Percentiles rank a stretch among this genome's conserved stretches.
Evolutionary conservation across 2,888 invertebrate species (phyloP).

Genomic region (Bedellia somnulentella): DNA sequence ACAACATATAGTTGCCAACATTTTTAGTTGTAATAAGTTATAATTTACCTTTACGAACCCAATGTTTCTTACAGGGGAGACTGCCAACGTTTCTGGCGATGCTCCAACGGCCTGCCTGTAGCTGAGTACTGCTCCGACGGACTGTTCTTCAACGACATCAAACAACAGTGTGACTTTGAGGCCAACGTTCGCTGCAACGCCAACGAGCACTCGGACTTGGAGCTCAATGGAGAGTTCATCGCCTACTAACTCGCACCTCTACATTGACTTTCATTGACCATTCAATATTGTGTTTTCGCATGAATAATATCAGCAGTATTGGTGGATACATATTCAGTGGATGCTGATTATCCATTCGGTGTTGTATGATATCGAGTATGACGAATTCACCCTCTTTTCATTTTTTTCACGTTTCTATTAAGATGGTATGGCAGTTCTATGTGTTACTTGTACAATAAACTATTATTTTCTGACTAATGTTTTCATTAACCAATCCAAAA

Average conservation of each 20-base stretch:
- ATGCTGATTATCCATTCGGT: slow-evolving; percentile 12
- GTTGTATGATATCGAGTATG: slow-evolving; percentile 15
- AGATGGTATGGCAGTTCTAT: too few species aligned
- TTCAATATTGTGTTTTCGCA: slow-evolving; percentile 9
- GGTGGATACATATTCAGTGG: slow-evolving; percentile 15
- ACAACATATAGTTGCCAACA: too few species aligned
- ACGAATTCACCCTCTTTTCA: slow-evolving; percentile 9
- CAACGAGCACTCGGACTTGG: slow-evolving; percentile 22
- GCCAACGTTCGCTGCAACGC: slow-evolving; percentile 31
- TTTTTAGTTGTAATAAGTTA: too few species aligned
- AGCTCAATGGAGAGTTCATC: slow-evolving; percentile 35
- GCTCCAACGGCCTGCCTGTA: slow-evolving; percentile 24
- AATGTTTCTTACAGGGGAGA: slow-evolving; percentile 43
- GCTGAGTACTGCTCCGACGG: slow-evolving; percentile 35
- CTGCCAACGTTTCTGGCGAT: slow-evolving; percentile 46
- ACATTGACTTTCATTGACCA: too few species aligned
- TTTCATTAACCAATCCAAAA: too few species aligned
- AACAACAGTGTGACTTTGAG: slow-evolving; percentile 43
- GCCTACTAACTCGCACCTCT: slow-evolving; percentile 15
- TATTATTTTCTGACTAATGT: too few species aligned
- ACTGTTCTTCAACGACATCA: slow-evolving; percentile 34
- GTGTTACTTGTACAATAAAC: too few species aligned
- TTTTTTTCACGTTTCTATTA: too few species aligned
- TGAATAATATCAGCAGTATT: slow-evolving; percentile 14
- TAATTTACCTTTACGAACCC: too few species aligned